These are phyloP conservation scores for Odontamblyopus rebecca DNA, from an alignment of 2,797 vertebrate species.

Conservation along the genomic window DNA sequence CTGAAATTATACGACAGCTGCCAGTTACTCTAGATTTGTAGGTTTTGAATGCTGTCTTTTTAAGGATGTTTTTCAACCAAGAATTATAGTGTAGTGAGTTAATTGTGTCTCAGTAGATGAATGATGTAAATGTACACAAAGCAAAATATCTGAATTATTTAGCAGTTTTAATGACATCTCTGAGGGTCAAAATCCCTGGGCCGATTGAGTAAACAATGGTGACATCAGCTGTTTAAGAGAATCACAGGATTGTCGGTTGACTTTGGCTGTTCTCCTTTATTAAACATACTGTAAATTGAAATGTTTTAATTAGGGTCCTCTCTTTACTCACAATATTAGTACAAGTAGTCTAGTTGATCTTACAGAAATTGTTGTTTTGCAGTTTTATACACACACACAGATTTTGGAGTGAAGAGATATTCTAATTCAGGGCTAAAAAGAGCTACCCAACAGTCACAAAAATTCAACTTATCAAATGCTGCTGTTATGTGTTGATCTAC, in stretches of 20 bases:
- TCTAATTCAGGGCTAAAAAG: no score
- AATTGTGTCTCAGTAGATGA: conserved; percentile 3
- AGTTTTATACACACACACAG: no score
- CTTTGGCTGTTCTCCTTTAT: neutral
- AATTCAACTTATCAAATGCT: no score
- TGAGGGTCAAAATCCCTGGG: conserved; percentile 23
- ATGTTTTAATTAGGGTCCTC: neutral
- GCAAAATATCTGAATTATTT: conserved; percentile 51
- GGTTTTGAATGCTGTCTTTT: neutral
- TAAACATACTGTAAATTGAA: neutral
- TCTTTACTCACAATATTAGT: no score
- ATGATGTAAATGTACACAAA: conserved; percentile 20
- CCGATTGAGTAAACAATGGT: conserved; percentile 32
- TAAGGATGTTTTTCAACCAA: neutral
- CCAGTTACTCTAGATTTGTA: neutral
- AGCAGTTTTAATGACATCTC: conserved; percentile 46
- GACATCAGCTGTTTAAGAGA: neutral
- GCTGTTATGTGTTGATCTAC: no score
- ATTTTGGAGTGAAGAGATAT: no score
- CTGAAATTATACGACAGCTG: neutral
- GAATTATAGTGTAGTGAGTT: conserved; percentile 12
- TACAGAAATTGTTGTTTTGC: no score
- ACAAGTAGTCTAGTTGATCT: no score
- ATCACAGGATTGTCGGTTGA: neutral
- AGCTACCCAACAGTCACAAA: no score